Evolutionary conservation across 2,888 invertebrate genomes (phyloP).

Genomic region (Acanthacorydalis orientalis): DNA sequence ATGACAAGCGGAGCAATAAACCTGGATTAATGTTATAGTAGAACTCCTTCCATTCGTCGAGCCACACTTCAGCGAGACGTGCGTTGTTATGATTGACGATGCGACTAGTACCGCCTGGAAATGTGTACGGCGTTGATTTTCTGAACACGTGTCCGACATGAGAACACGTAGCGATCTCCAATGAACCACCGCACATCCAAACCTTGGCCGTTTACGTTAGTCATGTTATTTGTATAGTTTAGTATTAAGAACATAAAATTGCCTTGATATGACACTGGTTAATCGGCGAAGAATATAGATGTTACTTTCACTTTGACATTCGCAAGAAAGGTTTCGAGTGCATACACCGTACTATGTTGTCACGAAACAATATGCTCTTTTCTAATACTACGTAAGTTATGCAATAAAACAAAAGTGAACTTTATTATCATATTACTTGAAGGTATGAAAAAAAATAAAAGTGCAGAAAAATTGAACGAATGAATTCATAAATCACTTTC

Average conservation of each 20-base stretch:
- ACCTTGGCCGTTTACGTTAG: conserved; percentile 39
- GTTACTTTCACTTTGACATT: no score
- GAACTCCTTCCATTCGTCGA: conserved; percentile 98
- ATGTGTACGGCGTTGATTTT: conserved; percentile 94
- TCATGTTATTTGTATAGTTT: neutral
- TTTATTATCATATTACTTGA: no score
- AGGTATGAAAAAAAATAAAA: no score
- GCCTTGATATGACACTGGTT: no score
- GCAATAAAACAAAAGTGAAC: no score
- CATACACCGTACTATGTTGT: no score
- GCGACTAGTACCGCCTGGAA: conserved; percentile 92
- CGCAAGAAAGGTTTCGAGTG: no score
- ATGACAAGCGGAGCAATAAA: conserved; percentile 22
- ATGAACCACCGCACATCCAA: conserved; percentile 93
- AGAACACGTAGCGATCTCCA: conserved; percentile 89
- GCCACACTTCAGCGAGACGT: conserved; percentile 96
- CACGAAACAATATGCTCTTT: no score
- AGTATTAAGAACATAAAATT: neutral
- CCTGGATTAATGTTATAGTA: conserved; percentile 98
- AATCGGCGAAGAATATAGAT: no score
- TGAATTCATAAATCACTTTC: no score
- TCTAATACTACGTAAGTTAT: no score
- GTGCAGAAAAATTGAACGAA: no score
- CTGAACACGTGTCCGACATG: conserved; percentile 95
- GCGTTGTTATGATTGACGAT: conserved; percentile 99